Percentiles rank a stretch among this genome's conserved stretches.
Conservation (phyloP, 2,113 vertebrate genomes). For the Corythornis cristatus region DNA sequence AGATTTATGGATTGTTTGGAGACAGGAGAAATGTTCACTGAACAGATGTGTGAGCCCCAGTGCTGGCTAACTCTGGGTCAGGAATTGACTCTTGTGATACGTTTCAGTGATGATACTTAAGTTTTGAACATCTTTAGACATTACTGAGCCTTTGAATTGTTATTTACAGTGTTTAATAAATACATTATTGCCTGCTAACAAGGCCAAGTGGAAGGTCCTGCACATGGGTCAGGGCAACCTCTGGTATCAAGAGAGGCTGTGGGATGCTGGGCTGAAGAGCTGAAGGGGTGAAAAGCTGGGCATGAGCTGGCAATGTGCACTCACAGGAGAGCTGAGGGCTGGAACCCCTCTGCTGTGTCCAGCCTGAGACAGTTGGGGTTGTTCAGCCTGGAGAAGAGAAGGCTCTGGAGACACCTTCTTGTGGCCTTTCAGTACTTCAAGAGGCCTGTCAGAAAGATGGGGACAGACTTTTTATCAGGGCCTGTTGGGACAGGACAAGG, state of each 20-base stretch:
- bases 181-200: background rate
- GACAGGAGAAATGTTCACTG: background rate
- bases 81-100: background rate
- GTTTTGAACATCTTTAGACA: background rate
- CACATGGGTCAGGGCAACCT: background rate
- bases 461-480: background rate
- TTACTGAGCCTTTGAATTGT: background rate
- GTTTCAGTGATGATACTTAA: background rate
- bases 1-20: background rate
- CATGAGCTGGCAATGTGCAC: background rate
- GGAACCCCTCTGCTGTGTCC: background rate
- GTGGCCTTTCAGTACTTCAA: background rate
- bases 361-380: background rate
- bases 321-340: background rate
- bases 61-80: background rate
- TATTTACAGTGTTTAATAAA: background rate
- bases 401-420: background rate
- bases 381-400: background rate
- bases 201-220: background rate
- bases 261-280: background rate
- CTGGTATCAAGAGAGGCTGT: background rate
- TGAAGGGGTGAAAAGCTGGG: background rate
- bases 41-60: fast-evolving
- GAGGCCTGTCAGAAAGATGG: background rate
- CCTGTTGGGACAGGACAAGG: background rate